Evolutionary conservation across 1,140 invertebrate genomes (phyloP).

Genomic region (Bombus affinis): DNA sequence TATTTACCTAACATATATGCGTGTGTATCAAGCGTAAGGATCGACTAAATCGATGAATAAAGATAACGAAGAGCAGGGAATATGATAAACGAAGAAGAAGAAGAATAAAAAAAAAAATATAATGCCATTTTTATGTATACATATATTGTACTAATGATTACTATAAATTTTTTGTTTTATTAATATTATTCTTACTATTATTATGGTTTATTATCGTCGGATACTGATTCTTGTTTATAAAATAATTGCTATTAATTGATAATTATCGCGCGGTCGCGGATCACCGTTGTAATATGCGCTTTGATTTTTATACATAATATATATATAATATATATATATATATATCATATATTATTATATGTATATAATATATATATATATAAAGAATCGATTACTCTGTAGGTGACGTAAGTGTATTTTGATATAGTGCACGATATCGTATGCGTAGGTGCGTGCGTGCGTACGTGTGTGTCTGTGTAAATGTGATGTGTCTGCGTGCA

Average conservation of each 20-base stretch:
- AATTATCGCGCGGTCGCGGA: slow-evolving; percentile 38
- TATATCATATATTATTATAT: not conserved
- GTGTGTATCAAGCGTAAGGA: slow-evolving; percentile 44
- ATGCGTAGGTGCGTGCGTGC: not conserved
- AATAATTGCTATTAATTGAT: slow-evolving; percentile 57
- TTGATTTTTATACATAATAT: slow-evolving; percentile 64
- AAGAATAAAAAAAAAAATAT: slow-evolving; percentile 26
- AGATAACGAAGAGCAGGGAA: slow-evolving; percentile 17
- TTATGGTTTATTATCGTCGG: slow-evolving; percentile 45
- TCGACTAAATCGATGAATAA: slow-evolving; percentile 39
- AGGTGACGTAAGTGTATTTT: slow-evolving; percentile 63
- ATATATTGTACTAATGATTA: slow-evolving; percentile 60
- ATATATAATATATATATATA: slow-evolving; percentile 39
- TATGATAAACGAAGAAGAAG: slow-evolving; percentile 4
- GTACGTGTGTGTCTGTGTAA: not conserved
- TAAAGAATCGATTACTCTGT: slow-evolving; percentile 53
- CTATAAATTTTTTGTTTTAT: slow-evolving; percentile 53
- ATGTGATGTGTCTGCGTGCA: slow-evolving; percentile 9
- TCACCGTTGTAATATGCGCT: slow-evolving; percentile 58
- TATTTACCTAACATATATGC: slow-evolving; percentile 25
- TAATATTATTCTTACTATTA: slow-evolving; percentile 50
- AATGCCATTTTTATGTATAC: slow-evolving; percentile 64
- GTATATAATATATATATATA: slow-evolving; percentile 5
- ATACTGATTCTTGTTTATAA: slow-evolving; percentile 42
- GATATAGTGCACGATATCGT: slow-evolving; percentile 49